Evolutionary conservation across 23 tunicate species (phyloP), one percentile per base, ranked within the genome.

Genomic region (Styela clava): DNA sequence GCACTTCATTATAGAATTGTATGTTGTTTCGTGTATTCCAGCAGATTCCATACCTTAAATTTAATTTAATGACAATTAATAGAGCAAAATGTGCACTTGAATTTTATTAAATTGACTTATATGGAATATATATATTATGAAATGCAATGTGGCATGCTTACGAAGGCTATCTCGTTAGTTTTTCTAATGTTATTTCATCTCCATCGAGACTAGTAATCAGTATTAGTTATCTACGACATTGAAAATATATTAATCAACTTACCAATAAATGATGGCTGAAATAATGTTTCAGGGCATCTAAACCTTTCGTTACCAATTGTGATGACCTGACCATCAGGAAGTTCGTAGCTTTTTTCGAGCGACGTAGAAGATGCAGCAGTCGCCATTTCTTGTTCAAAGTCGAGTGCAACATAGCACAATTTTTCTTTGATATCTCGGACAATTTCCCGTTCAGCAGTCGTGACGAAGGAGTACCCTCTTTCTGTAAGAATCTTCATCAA

Each of bases 281-380:
- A 94, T 81, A 94, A 72, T 67, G 98, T 94, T 77, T 94, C 98
- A 3, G 97, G 97, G 76, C 97, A 92, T 29, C 97, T 81, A 86
- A 92, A 92, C 52, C 97, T 28, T 69, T 92, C 97, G 84, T 92
- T 92, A 27, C 97, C 97, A 61, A 92, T 92, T 78, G 97, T 92
- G 86, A 92, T 68, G n/a, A 85, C 84, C 61, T 85, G 89, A 18
- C 89, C 89, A 33, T 85, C 89, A 22, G 89, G 89, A 35, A 85
- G 86, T 34, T 83, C 86, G 71, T 83, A 83, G 35, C 72, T 74
- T 56, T 83, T 83, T 62, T 83, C 86, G 25, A 87, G 79, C 2
- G 92, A 82, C 65, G 83, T 87, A 63, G 83, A 74, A 70, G 73
- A 70, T 79, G 92, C 82, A 51, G 92, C 92, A 21, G 92, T 87